Evolutionary conservation across 2,797 vertebrate genomes (phyloP).

Genomic region (Mormyrops boulengeri): DNA sequence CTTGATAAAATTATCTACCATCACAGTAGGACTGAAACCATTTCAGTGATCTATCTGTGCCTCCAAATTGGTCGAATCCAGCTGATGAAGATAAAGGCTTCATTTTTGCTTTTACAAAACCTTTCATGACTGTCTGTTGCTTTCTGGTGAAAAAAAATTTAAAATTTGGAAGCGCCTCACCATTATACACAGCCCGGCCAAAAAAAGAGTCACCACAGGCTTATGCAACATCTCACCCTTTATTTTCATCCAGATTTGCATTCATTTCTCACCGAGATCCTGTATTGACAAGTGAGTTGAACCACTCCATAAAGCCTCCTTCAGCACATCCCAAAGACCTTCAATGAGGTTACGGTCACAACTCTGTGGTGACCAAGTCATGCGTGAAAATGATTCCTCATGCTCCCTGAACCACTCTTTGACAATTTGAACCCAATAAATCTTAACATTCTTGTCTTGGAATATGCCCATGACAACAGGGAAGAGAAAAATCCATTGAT

Average conservation of each 20-base stretch:
- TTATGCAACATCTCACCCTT: no score
- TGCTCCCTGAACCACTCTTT: no score
- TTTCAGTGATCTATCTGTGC: background rate
- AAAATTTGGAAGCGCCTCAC: background rate
- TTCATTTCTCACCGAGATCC: no score
- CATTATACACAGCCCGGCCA: background rate
- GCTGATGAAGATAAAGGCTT: background rate
- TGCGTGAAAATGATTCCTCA: background rate
- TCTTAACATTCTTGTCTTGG: background rate
- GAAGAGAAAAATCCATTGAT: no score
- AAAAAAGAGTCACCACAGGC: background rate
- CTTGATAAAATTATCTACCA: background rate
- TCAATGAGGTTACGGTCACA: background rate
- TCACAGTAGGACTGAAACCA: background rate
- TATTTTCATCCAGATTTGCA: background rate
- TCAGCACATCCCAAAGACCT: background rate
- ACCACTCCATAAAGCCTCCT: background rate
- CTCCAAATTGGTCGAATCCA: background rate
- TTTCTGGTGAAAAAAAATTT: background rate
- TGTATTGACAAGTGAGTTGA: background rate
- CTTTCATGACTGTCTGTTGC: background rate
- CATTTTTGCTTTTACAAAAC: background rate
- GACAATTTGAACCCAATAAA: background rate
- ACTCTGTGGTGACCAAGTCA: no score
- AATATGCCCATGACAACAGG: no score